phyloP scores from a whole-genome alignment of 2,113 vertebrate genomes.

The Saguinus imperator region DNA sequence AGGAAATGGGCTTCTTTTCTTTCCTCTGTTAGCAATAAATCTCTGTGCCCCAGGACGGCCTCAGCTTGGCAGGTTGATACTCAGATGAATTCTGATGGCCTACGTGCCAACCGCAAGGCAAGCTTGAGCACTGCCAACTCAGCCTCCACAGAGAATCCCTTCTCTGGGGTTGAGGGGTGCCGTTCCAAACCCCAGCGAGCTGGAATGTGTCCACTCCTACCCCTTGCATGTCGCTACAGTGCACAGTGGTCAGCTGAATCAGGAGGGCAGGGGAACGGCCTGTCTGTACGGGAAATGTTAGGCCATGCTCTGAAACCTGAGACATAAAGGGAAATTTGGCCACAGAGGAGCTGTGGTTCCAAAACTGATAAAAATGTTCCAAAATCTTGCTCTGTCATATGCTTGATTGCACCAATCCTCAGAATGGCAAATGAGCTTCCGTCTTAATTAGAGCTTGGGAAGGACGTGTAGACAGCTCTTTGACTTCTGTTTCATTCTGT shows the following conservation, averaged over 20 bases:
- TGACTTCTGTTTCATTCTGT: constrained; percentile 65
- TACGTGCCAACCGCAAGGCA: constrained; percentile 66
- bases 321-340: neutral
- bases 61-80: constrained; percentile 64
- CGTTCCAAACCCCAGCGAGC: constrained; percentile 63
- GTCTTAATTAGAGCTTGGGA: constrained; percentile 71
- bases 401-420: constrained; percentile 45
- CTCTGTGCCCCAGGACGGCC: constrained; percentile 31
- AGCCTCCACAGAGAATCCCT: constrained; percentile 72
- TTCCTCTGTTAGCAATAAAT: constrained; percentile 45
- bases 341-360: neutral
- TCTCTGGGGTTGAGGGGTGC: constrained; percentile 58
- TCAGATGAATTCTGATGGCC: constrained; percentile 65
- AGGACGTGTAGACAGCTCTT: constrained; percentile 42
- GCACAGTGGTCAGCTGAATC: constrained; percentile 37
- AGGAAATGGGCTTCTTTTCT: constrained; percentile 37
- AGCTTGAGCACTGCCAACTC: constrained; percentile 47
- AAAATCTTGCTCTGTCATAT: constrained; percentile 45
- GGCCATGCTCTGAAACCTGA: constrained; percentile 52
- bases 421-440: constrained; percentile 71
- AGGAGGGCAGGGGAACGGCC: neutral
- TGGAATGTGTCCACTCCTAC: constrained; percentile 41
- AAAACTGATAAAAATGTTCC: constrained; percentile 54
- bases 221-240: constrained; percentile 4
- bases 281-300: constrained; percentile 6